Evolutionary conservation across 1,140 invertebrate species (phyloP).

Genomic region (Ips nitidus): DNA sequence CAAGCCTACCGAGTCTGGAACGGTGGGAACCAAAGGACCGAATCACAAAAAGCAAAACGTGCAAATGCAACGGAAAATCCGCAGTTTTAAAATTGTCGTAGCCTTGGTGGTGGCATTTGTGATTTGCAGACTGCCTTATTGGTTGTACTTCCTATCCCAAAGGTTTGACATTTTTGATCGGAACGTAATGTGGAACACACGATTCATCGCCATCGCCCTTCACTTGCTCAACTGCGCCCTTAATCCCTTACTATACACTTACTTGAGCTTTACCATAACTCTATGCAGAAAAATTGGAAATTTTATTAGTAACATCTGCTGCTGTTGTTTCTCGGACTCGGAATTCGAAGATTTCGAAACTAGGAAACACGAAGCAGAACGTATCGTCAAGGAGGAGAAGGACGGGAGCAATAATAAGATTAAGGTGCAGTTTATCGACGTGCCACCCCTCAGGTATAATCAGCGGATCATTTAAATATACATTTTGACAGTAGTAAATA

Average conservation of each 20-base stretch:
- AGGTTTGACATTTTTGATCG: slow-evolving; percentile 38
- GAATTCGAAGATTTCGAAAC: slow-evolving; percentile 49
- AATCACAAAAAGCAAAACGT: slow-evolving; percentile 31
- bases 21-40: background rate
- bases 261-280: slow-evolving; percentile 55
- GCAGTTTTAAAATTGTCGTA: slow-evolving; percentile 58
- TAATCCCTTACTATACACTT: slow-evolving; percentile 62
- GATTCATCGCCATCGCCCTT: slow-evolving; percentile 54
- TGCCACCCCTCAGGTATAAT: background rate
- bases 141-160: slow-evolving; percentile 55
- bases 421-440: slow-evolving; percentile 11
- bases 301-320: slow-evolving; percentile 43
- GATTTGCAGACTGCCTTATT: slow-evolving; percentile 56
- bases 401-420: slow-evolving; percentile 7
- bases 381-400: slow-evolving; percentile 13
- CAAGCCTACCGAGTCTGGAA: slow-evolving; percentile 27
- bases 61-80: slow-evolving; percentile 54
- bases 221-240: slow-evolving; percentile 56
- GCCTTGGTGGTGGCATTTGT: slow-evolving; percentile 57
- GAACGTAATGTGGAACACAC: slow-evolving; percentile 52
- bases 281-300: slow-evolving; percentile 35
- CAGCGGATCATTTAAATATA: background rate
- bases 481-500: background rate
- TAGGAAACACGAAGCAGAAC: slow-evolving; percentile 42
- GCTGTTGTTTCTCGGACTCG: slow-evolving; percentile 45